Conservation (phyloP, 2,888 invertebrate genomes). For the Pristionchus arcanus region DNA sequence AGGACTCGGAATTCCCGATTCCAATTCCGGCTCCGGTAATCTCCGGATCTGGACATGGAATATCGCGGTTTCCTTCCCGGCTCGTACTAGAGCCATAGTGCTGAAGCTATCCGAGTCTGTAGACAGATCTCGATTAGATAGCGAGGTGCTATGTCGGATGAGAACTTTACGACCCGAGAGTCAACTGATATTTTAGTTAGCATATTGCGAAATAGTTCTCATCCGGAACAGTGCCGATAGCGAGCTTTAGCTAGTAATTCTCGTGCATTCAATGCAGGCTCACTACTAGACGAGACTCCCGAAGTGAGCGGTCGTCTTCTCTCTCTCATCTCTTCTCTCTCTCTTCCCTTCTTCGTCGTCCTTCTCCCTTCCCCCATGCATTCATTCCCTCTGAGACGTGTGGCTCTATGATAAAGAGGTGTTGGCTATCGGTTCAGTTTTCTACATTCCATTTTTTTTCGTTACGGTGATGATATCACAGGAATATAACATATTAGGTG, state of each 20-base stretch:
- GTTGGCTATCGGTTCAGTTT: background rate
- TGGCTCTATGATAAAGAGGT: constrained; percentile 52
- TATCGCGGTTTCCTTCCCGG: too few species aligned
- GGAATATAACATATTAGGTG: too few species aligned
- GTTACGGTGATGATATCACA: too few species aligned
- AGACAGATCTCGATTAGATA: too few species aligned
- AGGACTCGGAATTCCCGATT: background rate
- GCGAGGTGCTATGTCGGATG: too few species aligned
- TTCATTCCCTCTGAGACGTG: constrained; percentile 40
- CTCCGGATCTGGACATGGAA: background rate
- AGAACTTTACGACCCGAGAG: too few species aligned
- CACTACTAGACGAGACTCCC: constrained; percentile 26
- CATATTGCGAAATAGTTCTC: too few species aligned
- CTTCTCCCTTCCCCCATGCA: background rate
- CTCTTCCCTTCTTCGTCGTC: background rate
- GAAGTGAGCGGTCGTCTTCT: background rate
- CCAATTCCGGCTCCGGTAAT: too few species aligned
- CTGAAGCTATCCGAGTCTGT: too few species aligned
- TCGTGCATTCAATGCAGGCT: background rate
- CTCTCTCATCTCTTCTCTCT: background rate
- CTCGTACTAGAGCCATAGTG: too few species aligned
- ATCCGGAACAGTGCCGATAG: too few species aligned
- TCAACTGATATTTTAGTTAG: too few species aligned
- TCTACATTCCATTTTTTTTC: background rate
- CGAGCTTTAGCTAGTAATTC: background rate